These are phyloP conservation scores for Strigamia maritima DNA, from an alignment of 2,888 invertebrate species.

Conservation along the genomic window DNA sequence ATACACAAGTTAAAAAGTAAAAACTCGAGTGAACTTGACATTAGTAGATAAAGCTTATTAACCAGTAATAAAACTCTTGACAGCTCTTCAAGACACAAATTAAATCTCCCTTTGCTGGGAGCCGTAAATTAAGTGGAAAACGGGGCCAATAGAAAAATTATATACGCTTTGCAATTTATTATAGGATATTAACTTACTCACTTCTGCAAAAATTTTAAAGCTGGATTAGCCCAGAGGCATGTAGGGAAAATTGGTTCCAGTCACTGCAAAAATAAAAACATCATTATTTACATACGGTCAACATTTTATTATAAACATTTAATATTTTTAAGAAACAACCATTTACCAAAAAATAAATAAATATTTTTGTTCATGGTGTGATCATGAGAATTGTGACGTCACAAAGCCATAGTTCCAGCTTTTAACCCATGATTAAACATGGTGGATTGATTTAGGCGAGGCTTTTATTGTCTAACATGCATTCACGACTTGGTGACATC, in stretches of 20 bases:
- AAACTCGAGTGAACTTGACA: neutral
- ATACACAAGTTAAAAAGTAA: neutral
- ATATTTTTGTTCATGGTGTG: no score
- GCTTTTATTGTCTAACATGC: no score
- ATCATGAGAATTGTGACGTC: no score
- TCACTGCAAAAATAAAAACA: slow-evolving; percentile 17
- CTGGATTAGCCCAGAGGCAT: slow-evolving; percentile 28
- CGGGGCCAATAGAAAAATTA: neutral
- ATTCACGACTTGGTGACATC: no score
- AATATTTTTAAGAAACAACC: no score
- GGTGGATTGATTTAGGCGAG: no score
- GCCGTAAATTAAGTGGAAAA: neutral
- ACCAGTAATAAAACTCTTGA: neutral
- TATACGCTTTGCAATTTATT: neutral
- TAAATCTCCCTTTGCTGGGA: neutral
- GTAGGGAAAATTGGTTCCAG: neutral
- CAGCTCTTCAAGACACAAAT: slow-evolving; percentile 11
- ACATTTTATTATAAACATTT: neutral
- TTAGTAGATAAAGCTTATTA: neutral
- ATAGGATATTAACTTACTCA: neutral
- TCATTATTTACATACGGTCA: neutral
- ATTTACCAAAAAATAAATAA: no score
- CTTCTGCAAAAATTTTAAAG: neutral
- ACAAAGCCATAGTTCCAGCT: no score
- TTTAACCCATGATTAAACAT: no score